phyloP scores from a whole-genome alignment of 2,797 vertebrate species.

The Tenualosa thibaudeaui region DNA sequence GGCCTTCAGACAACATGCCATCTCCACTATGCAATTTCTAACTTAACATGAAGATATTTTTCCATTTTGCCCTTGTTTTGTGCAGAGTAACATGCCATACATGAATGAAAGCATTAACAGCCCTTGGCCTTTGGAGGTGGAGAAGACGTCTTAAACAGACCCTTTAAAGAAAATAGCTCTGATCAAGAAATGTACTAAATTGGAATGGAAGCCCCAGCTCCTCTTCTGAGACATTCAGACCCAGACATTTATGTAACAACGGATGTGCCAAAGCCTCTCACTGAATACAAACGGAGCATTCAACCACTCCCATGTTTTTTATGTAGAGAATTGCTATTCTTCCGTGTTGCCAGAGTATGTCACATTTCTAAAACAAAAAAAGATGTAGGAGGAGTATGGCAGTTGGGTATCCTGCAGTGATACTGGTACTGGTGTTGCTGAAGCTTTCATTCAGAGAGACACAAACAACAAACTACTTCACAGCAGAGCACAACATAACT shows the following conservation, averaged over 20 bases:
- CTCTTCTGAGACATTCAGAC: not conserved
- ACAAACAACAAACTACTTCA: not conserved
- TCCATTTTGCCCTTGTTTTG: not conserved
- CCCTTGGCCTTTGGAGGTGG: not conserved
- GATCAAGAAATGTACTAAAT: not conserved
- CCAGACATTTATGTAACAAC: conserved; percentile 11
- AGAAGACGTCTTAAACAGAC: not conserved
- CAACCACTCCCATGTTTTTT: not conserved
- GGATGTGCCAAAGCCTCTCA: not conserved
- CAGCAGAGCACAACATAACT: not conserved
- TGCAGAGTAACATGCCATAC: not conserved
- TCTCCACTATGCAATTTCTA: not conserved
- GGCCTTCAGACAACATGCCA: not conserved
- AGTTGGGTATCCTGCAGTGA: not conserved
- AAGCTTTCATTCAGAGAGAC: not conserved
- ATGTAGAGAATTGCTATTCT: not conserved
- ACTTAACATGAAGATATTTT: not conserved
- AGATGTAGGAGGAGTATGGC: not conserved
- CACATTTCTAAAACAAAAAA: conserved; percentile 3
- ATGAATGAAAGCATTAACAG: not conserved
- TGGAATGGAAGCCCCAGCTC: not conserved
- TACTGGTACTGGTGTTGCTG: not conserved
- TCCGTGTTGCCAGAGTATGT: not conserved
- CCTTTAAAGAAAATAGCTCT: not conserved
- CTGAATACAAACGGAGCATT: not conserved